A percentile compares a stretch with the other conserved stretches of the same genome.
Conservation (phyloP, 1,140 invertebrate species). For the Drosophila ogumai region DNA sequence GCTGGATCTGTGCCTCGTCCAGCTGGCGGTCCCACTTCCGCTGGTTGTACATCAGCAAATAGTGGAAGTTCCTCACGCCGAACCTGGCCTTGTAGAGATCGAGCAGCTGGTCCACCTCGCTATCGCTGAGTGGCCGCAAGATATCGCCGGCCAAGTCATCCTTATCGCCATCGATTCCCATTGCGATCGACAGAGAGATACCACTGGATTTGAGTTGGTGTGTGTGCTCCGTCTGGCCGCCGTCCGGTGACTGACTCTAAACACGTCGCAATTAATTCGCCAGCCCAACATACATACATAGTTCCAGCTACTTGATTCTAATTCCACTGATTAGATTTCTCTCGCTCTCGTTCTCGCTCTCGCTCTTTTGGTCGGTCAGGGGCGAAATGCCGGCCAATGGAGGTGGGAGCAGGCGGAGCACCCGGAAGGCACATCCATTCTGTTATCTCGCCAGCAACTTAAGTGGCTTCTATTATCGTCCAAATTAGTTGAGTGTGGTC, state of each 20-base stretch:
- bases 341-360: background rate
- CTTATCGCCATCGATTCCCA: slow-evolving; percentile 52
- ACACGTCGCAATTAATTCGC: slow-evolving; percentile 11
- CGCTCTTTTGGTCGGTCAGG: background rate
- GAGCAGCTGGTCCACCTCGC: slow-evolving; percentile 70
- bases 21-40: slow-evolving; percentile 74
- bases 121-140: slow-evolving; percentile 60
- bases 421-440: slow-evolving; percentile 13
- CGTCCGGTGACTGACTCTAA: slow-evolving; percentile 22
- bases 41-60: slow-evolving; percentile 73
- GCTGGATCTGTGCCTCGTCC: slow-evolving; percentile 23
- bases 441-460: background rate
- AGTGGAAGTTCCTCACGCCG: slow-evolving; percentile 65
- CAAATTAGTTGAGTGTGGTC: slow-evolving; percentile 14
- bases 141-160: slow-evolving; percentile 53
- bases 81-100: slow-evolving; percentile 59
- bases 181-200: slow-evolving; percentile 3
- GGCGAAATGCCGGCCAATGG: background rate
- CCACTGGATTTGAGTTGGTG: background rate
- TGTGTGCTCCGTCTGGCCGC: slow-evolving; percentile 7
- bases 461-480: slow-evolving; percentile 6
- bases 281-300: background rate
- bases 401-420: background rate
- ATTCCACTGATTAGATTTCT: slow-evolving; percentile 69
- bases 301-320: slow-evolving; percentile 50